These are phyloP conservation scores for Heptranchias perlo DNA, from an alignment of 2,113 vertebrate genomes.

Conservation along the genomic window DNA sequence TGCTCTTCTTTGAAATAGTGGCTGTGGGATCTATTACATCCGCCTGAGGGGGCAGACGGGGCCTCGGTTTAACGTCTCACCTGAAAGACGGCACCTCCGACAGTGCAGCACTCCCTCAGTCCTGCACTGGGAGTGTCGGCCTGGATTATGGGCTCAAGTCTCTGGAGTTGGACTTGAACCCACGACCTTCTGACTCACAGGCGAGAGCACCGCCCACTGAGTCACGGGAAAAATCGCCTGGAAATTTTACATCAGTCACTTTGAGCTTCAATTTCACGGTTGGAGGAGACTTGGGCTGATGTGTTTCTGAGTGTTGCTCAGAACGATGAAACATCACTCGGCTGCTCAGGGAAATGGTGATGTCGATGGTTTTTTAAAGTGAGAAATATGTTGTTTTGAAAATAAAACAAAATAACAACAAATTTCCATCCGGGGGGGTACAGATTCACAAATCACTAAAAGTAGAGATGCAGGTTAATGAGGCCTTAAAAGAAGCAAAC, in stretches of 20 bases:
- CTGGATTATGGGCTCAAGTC: neutral
- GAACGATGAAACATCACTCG: neutral
- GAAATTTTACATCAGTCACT: neutral
- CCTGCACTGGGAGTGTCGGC: neutral
- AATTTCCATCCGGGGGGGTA: too few relatives aligned
- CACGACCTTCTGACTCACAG: too few relatives aligned
- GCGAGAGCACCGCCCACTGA: neutral
- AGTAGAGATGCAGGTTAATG: too few relatives aligned
- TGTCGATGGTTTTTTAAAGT: neutral
- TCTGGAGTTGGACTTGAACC: too few relatives aligned
- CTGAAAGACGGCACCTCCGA: neutral
- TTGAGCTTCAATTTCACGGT: neutral
- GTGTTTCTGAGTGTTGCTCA: neutral
- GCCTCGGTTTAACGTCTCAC: too few relatives aligned
- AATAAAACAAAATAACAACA: neutral
- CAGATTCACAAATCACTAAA: too few relatives aligned
- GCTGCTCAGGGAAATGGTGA: neutral
- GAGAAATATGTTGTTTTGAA: neutral
- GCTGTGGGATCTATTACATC: too few relatives aligned
- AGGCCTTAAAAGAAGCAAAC: too few relatives aligned
- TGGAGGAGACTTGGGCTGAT: neutral
- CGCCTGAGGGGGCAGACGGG: too few relatives aligned
- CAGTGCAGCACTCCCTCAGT: neutral
- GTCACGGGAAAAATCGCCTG: neutral
- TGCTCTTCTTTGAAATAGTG: too few relatives aligned